Conservation (phyloP, 2,113 vertebrate species). For the Toxotes chatareus region DNA sequence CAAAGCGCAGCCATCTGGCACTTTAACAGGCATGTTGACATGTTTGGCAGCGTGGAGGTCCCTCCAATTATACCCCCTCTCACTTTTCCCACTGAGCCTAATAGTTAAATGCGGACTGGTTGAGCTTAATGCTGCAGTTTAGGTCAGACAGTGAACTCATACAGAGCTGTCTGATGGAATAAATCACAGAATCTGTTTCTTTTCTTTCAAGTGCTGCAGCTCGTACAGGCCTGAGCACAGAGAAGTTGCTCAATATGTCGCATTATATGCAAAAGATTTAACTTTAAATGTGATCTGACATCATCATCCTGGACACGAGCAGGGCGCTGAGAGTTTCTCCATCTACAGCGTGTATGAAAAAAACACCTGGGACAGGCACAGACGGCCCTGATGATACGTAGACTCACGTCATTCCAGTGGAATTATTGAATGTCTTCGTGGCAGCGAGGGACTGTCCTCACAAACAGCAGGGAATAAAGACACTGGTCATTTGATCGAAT, state of each 20-base stretch:
- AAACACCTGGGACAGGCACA: too few species aligned
- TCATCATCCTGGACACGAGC: not conserved
- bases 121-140: conserved; percentile 20
- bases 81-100: conserved; percentile 24
- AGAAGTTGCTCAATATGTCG: not conserved
- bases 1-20: conserved; percentile 62
- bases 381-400: too few species aligned
- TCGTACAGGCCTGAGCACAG: not conserved
- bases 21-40: conserved; percentile 54
- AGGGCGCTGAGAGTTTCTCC: not conserved
- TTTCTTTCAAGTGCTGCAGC: conserved; percentile 25
- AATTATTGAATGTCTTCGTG: too few species aligned
- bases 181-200: conserved; percentile 2
- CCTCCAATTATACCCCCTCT: conserved; percentile 39
- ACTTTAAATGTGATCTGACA: not conserved
- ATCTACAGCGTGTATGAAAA: too few species aligned
- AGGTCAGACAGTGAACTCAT: conserved; percentile 59
- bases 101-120: conserved; percentile 35
- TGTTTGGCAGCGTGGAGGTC: conserved; percentile 46
- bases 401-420: too few species aligned
- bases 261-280: not conserved
- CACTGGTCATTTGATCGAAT: too few species aligned
- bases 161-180: conserved; percentile 42
- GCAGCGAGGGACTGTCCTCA: too few species aligned
- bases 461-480: too few species aligned